Base-by-base conservation (phyloP, 1,140 invertebrate genomes). In the Bathynomus jamesi region DNA sequence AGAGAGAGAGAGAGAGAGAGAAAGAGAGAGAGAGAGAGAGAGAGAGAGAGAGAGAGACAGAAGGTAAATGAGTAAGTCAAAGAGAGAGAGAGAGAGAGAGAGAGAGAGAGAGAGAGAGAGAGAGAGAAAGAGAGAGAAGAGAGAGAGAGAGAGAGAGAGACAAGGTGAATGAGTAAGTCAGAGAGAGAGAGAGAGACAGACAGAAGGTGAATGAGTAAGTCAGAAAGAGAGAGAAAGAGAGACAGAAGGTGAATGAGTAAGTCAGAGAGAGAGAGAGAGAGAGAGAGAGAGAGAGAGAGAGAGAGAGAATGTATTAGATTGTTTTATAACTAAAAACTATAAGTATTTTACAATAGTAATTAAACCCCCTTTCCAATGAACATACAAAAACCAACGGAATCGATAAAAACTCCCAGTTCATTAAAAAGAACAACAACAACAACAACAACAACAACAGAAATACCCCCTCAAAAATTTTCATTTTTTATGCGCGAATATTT, bases 21-120 rank as follows among this genome's bases (percentile, higher is more conserved):
- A 27, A 21, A 8, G 65, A 27, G 31, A 25, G 67, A 53, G 40
- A 13, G 60, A 28, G 67, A 61, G 31, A 27, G 31, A 17, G 32
- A 60, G 27, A 46, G 31, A 25, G 28, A 46, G 27, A 46, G 53
- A 46, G 24, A 46, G 53, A 25, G 27, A 28, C 28, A 61, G 25
- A n/a, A 29, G 25, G 40, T 25, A 17, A 69, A 53, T 11, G 25
- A 69, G 21, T 10, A 28, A 28, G 53, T 0, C 3, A 28, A 17
- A 61, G 67, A 17, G 67, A 25, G 31, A 61, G 53, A 69, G 67
- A 53, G 67, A 29, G 67, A 53, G 67, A 53, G 25, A 53, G 46
- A 17, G 46, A 61, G 40, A 53, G 60, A 53, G 28, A 27, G 32
- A 68, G 31, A 53, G 24, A 31, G 66, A 31, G 32, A 53, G 66